Evolutionary conservation across 2,888 invertebrate species (phyloP).

Genomic region (Dioctria linearis): DNA sequence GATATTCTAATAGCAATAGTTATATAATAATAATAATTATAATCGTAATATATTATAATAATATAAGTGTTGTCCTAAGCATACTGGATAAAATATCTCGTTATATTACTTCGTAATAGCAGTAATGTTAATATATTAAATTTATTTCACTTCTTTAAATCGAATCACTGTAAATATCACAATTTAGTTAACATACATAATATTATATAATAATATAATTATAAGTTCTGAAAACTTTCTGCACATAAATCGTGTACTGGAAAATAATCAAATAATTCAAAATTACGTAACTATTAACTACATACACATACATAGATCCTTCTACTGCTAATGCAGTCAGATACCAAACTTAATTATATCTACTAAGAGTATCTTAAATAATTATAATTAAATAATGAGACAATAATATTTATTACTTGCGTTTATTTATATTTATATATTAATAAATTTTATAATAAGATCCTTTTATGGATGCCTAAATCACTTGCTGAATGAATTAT

Average conservation of each 20-base stretch:
- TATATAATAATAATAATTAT: constrained; percentile 33
- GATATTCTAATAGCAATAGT: constrained; percentile 39
- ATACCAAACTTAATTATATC: background rate
- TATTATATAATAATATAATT: constrained; percentile 60
- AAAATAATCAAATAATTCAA: constrained; percentile 34
- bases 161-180: constrained; percentile 72
- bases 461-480: no score
- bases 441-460: constrained; percentile 14
- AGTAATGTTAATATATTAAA: constrained; percentile 56
- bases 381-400: constrained; percentile 21
- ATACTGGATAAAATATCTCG: constrained; percentile 35
- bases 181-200: constrained; percentile 69
- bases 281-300: constrained; percentile 29
- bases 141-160: constrained; percentile 64
- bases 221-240: constrained; percentile 48
- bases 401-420: constrained; percentile 30
- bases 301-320: background rate
- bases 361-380: background rate
- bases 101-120: constrained; percentile 45
- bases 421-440: constrained; percentile 19
- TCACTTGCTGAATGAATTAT: no score
- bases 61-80: constrained; percentile 29
- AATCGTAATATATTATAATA: constrained; percentile 10
- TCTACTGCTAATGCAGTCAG: background rate
- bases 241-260: constrained; percentile 17